Base-by-base conservation (phyloP, 2,113 vertebrate genomes). In the Accipiter cooperii region DNA sequence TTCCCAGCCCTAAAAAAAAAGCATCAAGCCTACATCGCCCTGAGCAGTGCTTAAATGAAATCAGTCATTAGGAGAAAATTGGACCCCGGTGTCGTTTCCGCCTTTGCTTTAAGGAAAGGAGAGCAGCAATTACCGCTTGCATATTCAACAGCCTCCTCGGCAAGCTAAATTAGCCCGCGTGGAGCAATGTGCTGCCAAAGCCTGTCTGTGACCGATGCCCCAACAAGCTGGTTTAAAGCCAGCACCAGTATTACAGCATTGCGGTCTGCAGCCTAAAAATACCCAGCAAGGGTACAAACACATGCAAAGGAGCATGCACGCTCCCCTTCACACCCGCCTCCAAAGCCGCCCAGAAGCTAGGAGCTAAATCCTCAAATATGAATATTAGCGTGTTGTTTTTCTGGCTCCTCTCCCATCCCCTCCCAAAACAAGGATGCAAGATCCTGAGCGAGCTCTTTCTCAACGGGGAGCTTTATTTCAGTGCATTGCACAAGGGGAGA, bases 61-160 rank as follows among this genome's bases (percentile, higher is more conserved):
- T 96, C 95, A 90, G 87, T 63, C 92, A 90, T 96, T 91, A 96
- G 82, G 58, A 96, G 96, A 96, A 97, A 96, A 96, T 90, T 96
- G 66, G 96, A 92, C 82, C 78, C 96, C 2, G 7, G 90, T 83
- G 93, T 83, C 5, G 6, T 71, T 95, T 96, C 93, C 52, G 44
- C 89, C 93, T 91, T 93, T 90, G 87, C 96, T 96, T 90, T 90
- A 94, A 93, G 92, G 95, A 65, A 93, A 93, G 31, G 46, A 94
- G 96, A 94, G 85, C 95, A 85, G 90, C 90, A 97, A 96, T 96
- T 97, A 86, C 58, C 8, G 13, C 84, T 90, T 90, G 87, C 87
- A 96, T 96, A 97, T 96, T 96, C 93, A 97, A 91, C 82, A 95
- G 96, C 96, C 88, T 95, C 92, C 87, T 90, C 33, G 1, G 71